Conservation (phyloP, 2,888 invertebrate species). For the Dryadula phaetusa region DNA sequence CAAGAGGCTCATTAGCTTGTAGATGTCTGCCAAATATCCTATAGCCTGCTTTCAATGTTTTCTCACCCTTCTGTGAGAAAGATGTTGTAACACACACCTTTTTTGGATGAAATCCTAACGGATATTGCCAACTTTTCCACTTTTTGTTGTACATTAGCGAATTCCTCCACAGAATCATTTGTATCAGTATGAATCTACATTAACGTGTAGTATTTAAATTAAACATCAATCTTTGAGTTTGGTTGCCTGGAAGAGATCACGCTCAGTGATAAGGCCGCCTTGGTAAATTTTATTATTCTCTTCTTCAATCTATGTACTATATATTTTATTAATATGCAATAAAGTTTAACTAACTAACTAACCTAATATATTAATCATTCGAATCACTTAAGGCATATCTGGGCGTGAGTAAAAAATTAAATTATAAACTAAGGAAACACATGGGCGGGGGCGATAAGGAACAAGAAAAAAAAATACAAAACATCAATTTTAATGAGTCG, state of each 20-base stretch:
- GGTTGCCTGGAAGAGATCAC: too few species aligned
- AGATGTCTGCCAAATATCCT: constrained; percentile 83
- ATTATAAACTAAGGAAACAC: constrained; percentile 63
- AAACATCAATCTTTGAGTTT: constrained; percentile 46
- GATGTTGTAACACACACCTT: constrained; percentile 72
- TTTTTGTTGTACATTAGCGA: constrained; percentile 43
- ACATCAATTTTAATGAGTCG: constrained; percentile 82
- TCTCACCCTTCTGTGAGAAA: constrained; percentile 76
- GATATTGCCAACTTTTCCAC: constrained; percentile 67
- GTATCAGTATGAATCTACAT: constrained; percentile 22
- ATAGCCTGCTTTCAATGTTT: constrained; percentile 69
- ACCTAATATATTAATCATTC: constrained; percentile 56
- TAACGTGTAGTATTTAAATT: constrained; percentile 25
- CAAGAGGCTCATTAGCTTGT: constrained; percentile 82
- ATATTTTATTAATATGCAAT: too few species aligned
- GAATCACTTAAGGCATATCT: constrained; percentile 48
- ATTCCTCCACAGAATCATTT: constrained; percentile 24
- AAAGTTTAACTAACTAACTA: too few species aligned
- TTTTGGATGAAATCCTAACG: constrained; percentile 64
- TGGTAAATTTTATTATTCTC: too few species aligned
- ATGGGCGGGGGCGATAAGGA: constrained; percentile 41
- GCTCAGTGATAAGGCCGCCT: too few species aligned
- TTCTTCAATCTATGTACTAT: too few species aligned
- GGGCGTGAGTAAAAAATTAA: constrained; percentile 49
- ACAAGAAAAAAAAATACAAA: constrained; percentile 60